Conservation (phyloP, 2,888 invertebrate species). For the Plutella xylostella region DNA sequence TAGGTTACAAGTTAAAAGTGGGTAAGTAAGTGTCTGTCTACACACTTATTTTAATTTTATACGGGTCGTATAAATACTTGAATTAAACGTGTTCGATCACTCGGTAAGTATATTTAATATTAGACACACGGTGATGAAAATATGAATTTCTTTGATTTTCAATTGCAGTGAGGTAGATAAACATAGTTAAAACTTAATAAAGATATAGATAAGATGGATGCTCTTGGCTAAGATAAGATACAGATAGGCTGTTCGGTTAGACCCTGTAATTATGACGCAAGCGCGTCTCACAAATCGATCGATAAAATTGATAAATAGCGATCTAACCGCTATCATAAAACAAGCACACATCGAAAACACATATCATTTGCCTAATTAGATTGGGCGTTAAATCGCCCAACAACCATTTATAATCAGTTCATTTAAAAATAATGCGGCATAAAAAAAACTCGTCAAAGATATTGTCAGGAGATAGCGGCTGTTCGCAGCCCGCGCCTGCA, state of each 20-base stretch:
- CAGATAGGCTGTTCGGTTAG: not conserved
- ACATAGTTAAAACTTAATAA: too few relatives aligned
- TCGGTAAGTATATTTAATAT: too few relatives aligned
- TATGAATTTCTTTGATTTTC: too few relatives aligned
- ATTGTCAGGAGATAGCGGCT: slow-evolving; percentile 62
- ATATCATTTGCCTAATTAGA: slow-evolving; percentile 70
- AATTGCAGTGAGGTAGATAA: too few relatives aligned
- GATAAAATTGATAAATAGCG: slow-evolving; percentile 32
- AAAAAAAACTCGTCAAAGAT: slow-evolving; percentile 69
- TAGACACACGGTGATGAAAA: too few relatives aligned
- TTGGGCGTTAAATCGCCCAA: slow-evolving; percentile 70
- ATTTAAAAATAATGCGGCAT: slow-evolving; percentile 66
- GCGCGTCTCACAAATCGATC: not conserved
- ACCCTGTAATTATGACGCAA: slow-evolving; percentile 1
- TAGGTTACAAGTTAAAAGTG: too few relatives aligned
- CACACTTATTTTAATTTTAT: too few relatives aligned
- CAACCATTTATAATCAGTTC: slow-evolving; percentile 69
- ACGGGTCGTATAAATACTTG: too few relatives aligned
- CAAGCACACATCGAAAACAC: slow-evolving; percentile 53
- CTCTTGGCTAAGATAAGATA: not conserved
- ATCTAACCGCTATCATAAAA: slow-evolving; percentile 29
- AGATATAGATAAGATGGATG: too few relatives aligned
- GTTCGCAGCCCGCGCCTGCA: slow-evolving; percentile 54
- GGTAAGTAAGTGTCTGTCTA: too few relatives aligned
- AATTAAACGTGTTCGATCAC: too few relatives aligned